phyloP scores from a whole-genome alignment of 1,140 invertebrate species.

The Drosophila repleta region DNA sequence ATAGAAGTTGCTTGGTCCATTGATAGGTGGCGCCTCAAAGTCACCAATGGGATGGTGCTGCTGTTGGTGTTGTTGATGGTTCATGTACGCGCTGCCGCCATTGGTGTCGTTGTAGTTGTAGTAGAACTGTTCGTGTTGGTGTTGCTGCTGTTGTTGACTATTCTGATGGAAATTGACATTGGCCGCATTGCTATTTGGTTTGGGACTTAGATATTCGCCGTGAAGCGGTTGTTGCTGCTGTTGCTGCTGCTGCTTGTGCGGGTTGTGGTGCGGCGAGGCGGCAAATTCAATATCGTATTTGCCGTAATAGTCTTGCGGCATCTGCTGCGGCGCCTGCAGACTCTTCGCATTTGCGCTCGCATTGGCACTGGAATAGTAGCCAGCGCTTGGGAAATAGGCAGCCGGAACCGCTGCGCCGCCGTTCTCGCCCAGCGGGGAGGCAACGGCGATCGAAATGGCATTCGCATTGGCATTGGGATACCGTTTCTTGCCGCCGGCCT shows the following conservation, averaged over 20 bases:
- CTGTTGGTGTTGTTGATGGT: conserved; percentile 68
- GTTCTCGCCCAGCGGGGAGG: conserved; percentile 39
- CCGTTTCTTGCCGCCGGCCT: conserved; percentile 62
- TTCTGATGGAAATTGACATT: conserved; percentile 61
- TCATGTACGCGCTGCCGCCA: conserved; percentile 68
- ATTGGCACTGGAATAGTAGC: conserved; percentile 73
- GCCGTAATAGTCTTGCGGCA: conserved; percentile 75
- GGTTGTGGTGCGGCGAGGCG: conserved; percentile 59
- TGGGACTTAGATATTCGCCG: conserved; percentile 77
- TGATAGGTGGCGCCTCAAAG: conserved; percentile 65
- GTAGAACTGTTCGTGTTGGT: conserved; percentile 69
- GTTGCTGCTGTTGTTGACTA: conserved; percentile 64
- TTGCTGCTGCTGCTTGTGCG: conserved; percentile 61
- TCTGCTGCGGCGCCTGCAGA: conserved; percentile 60
- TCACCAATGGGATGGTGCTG: conserved; percentile 71
- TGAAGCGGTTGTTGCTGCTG: conserved; percentile 55
- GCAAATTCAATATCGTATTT: conserved; percentile 83
- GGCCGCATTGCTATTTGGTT: conserved; percentile 53
- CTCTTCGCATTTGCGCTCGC: conserved; percentile 50
- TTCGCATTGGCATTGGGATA: conserved; percentile 65
- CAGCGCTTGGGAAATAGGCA: conserved; percentile 58
- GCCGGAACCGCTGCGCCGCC: conserved; percentile 34
- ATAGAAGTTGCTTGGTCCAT: conserved; percentile 67
- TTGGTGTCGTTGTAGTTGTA: conserved; percentile 77
- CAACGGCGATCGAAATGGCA: conserved; percentile 43